Base-by-base conservation (phyloP, 1,140 invertebrate species). In the Drosophila lini region DNA sequence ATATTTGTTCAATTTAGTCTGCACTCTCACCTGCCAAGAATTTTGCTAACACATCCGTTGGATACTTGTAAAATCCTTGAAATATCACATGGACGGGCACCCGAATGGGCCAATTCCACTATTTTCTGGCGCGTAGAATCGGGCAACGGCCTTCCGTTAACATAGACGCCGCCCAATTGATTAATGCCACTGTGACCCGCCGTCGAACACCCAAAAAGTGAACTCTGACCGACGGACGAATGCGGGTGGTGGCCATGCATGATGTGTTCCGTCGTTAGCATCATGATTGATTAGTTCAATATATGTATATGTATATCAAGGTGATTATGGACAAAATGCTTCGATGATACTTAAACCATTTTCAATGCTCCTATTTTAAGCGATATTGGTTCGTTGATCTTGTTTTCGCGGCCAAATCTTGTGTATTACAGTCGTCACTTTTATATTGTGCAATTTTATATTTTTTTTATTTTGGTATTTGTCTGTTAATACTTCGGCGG, bases 41-140 rank as follows among this genome's bases (percentile, higher is more conserved):
- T 98, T 93, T 98, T 98, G 83, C 97, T 97, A 67, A 98, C 97
- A 93, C 97, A 99, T 80, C 98, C 98, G 93, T 99, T 99, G 93
- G 97, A 98, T 84, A 98, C 98, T 93, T 98, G 98, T 11, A 99
- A 96, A 80, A 99, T 98, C 45, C 98, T 95, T 32, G 98, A 98
- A 91, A 99, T 99, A 93, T 99, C 99, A 93, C 99, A 99, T 5
- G 99, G 98, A 75, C 99, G 93, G 9, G 98, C 98, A 5, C 98
- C 98, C 8, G 97, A 97, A 93, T 99, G 97, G 19, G 98, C 98
- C 91, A 99, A 93, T 93, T 99, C 98, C 70, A 99, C 98, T 86
- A 99, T 99, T 94, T 98, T 97, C 94, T 99, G 98, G 70, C 99
- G 94, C 44, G 98, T 99, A 50, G 97, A 97, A 93, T 99, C 98